phyloP scores from a whole-genome alignment of 2,888 invertebrate species.

The Anagyrus pseudococci region DNA sequence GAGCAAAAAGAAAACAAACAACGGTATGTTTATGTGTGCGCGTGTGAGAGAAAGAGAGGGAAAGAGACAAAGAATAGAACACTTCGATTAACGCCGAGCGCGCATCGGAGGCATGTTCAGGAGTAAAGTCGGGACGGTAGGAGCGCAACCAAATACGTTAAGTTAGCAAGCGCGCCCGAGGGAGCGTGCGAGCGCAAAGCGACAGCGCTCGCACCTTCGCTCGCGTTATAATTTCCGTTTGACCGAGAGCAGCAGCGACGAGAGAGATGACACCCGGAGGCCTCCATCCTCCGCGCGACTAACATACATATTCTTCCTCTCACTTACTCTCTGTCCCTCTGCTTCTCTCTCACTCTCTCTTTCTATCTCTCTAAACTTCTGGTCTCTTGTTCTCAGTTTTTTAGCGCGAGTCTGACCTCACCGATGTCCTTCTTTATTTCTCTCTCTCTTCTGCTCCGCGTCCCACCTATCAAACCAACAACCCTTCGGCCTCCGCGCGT shows the following conservation, averaged over 20 bases:
- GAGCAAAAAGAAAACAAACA: constrained; percentile 19
- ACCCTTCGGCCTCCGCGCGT: constrained; percentile 42
- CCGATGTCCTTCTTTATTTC: neutral
- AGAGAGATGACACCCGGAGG: constrained; percentile 13
- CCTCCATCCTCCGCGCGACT: constrained; percentile 26
- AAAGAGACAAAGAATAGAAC: too few relatives aligned
- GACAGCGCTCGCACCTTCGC: too few relatives aligned
- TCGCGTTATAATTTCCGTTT: too few relatives aligned
- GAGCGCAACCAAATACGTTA: constrained; percentile 32
- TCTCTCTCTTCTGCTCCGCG: constrained; percentile 25
- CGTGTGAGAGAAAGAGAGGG: neutral
- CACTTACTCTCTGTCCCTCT: constrained; percentile 28
- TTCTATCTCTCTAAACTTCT: too few relatives aligned
- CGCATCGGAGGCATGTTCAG: constrained; percentile 5
- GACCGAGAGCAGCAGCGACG: too few relatives aligned
- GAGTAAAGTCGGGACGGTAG: neutral
- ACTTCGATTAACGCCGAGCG: too few relatives aligned
- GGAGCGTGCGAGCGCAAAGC: too few relatives aligned
- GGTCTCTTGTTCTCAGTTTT: neutral
- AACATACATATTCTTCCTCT: constrained; percentile 32
- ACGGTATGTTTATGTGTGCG: constrained; percentile 12
- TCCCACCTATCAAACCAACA: constrained; percentile 45
- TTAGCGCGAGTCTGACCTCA: neutral
- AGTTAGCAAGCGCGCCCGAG: neutral
- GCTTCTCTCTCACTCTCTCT: constrained; percentile 21